These are phyloP conservation scores for Eospalax fontanierii DNA, from an alignment of 2,797 vertebrate genomes.

Conservation along the genomic window DNA sequence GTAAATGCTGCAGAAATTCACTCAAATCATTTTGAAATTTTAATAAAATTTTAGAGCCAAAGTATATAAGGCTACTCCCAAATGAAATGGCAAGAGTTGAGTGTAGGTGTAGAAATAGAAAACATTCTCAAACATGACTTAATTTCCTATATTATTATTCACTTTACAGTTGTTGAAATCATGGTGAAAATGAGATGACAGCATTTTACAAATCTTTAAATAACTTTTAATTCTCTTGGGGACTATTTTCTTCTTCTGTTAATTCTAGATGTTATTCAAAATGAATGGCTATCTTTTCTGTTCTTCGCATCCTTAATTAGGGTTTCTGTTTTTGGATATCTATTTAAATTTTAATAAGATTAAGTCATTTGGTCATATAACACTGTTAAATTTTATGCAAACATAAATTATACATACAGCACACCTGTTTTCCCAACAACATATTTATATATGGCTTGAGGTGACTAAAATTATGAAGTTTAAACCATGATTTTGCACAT, in stretches of 20 bases:
- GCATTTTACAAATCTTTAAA: constrained; percentile 18
- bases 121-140: background rate
- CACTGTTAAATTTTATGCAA: background rate
- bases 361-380: constrained; percentile 50
- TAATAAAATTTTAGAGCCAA: background rate
- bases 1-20: background rate
- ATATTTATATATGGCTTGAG: background rate
- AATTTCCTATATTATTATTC: background rate
- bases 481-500: background rate
- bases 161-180: background rate
- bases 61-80: background rate
- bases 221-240: background rate
- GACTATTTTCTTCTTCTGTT: constrained; percentile 36
- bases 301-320: background rate
- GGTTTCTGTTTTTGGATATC: background rate
- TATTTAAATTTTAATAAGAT: constrained; percentile 49
- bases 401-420: background rate
- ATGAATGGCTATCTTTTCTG: background rate
- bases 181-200: constrained; percentile 6
- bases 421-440: background rate
- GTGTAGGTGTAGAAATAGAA: background rate
- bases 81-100: background rate
- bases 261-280: constrained; percentile 3
- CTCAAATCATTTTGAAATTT: constrained; percentile 43
- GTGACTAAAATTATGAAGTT: background rate